A percentile compares a stretch with the other conserved stretches of the same genome.
Evolutionary conservation across 2,113 vertebrate species (phyloP).

Genomic region (Montifringilla adamsi): DNA sequence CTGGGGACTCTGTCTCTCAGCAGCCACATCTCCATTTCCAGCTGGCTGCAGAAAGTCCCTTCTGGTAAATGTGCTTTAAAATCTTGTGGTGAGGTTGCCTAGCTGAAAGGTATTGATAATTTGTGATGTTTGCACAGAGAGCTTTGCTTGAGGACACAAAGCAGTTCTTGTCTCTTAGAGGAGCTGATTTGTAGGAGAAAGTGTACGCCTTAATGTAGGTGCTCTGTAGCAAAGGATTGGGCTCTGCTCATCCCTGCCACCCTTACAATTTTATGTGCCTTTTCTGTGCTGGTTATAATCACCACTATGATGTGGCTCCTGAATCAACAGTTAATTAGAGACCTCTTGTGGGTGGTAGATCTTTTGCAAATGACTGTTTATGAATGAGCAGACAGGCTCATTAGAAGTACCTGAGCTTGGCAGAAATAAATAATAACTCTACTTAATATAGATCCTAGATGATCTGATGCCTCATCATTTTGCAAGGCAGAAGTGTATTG

Average conservation of each 20-base stretch:
- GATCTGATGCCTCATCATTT: not conserved
- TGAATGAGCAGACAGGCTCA: not conserved
- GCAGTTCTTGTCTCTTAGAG: not conserved
- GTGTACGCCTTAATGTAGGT: not conserved
- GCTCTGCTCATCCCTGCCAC: not conserved
- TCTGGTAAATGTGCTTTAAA: not conserved
- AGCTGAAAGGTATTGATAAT: not conserved
- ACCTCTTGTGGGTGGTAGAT: not conserved
- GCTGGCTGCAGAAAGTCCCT: not conserved
- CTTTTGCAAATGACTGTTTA: not conserved
- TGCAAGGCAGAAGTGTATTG: not conserved
- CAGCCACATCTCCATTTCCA: conserved; percentile 13
- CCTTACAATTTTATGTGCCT: not conserved
- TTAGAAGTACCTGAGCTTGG: not conserved
- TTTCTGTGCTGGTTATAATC: not conserved
- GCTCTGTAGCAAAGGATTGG: not conserved
- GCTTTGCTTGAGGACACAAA: not conserved
- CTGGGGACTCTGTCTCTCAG: not conserved
- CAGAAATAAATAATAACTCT: not conserved
- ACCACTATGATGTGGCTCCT: not conserved
- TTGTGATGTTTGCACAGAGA: not conserved
- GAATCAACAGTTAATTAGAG: not conserved
- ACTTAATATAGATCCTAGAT: not conserved
- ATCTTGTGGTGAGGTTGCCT: not conserved
- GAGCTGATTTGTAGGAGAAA: not conserved